A percentile compares a stretch with the other conserved stretches of the same genome.
Conservation (phyloP, 2,113 vertebrate genomes). For the Empidonax alnorum region DNA sequence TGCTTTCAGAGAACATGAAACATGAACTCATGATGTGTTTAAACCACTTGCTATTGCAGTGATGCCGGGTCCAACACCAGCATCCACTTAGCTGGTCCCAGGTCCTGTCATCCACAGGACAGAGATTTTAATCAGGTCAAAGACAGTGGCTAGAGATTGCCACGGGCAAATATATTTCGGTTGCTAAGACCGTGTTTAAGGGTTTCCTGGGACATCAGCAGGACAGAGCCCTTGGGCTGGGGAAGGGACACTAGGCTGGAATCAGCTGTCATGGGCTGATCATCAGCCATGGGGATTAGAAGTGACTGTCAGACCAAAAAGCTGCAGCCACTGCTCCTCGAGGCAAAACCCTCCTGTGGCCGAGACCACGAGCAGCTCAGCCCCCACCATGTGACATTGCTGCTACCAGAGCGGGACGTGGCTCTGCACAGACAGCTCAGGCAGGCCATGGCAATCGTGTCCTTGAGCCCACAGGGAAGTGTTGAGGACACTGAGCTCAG, state of each 20-base stretch:
- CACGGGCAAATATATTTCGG: background rate
- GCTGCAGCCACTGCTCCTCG: background rate
- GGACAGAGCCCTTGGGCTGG: slow-evolving; percentile 10
- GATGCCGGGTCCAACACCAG: background rate
- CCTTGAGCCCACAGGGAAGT: accelerated
- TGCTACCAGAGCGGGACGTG: background rate
- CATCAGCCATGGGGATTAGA: background rate
- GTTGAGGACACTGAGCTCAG: background rate
- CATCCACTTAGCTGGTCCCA: slow-evolving; percentile 2
- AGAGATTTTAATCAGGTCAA: slow-evolving; percentile 51
- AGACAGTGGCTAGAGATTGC: background rate
- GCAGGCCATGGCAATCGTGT: background rate
- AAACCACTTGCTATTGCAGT: background rate
- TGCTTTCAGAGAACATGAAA: background rate
- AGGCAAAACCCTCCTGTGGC: background rate
- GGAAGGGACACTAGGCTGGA: background rate
- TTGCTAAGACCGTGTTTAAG: background rate
- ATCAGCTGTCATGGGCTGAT: slow-evolving; percentile 12
- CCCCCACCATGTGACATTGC: background rate
- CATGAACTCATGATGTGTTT: background rate
- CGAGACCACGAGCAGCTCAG: background rate
- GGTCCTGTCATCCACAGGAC: slow-evolving; percentile 21
- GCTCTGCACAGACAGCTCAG: background rate
- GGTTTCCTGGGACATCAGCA: background rate
- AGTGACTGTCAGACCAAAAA: slow-evolving; percentile 9